These are phyloP conservation scores for Chalcis sispes DNA, from an alignment of 2,888 invertebrate species.

Conservation along the genomic window DNA sequence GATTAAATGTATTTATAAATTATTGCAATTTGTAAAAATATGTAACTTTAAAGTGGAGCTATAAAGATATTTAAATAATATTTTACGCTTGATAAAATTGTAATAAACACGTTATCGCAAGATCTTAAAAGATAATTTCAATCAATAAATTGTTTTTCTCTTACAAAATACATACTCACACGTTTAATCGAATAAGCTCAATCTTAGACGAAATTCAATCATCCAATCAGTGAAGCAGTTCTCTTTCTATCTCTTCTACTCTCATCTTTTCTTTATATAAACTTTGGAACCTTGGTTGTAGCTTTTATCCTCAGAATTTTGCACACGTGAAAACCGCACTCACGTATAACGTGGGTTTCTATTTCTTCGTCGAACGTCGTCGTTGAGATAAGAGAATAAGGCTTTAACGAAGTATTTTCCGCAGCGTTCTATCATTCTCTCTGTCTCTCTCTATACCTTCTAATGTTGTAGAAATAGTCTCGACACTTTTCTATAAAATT, in stretches of 20 bases:
- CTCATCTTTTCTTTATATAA: neutral
- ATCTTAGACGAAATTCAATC: constrained; percentile 20
- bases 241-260: neutral
- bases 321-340: neutral
- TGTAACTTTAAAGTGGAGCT: too few species aligned
- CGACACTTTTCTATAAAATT: constrained; percentile 15
- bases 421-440: too few species aligned
- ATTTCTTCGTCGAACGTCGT: constrained; percentile 13
- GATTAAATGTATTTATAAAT: too few species aligned
- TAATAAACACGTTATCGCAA: too few species aligned
- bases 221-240: constrained; percentile 19
- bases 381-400: constrained; percentile 12
- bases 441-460: constrained; percentile 1
- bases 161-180: too few species aligned
- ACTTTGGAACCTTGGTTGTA: neutral
- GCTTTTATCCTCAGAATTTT: constrained; percentile 6
- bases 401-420: constrained; percentile 60
- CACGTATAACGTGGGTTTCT: constrained; percentile 27
- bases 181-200: too few species aligned
- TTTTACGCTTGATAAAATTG: too few species aligned
- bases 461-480: constrained; percentile 26
- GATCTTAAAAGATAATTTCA: too few species aligned
- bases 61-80: too few species aligned
- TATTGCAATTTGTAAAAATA: too few species aligned
- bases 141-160: too few species aligned